Base-by-base conservation (phyloP, 2,888 invertebrate species). In the Agrochola lychnidis region DNA sequence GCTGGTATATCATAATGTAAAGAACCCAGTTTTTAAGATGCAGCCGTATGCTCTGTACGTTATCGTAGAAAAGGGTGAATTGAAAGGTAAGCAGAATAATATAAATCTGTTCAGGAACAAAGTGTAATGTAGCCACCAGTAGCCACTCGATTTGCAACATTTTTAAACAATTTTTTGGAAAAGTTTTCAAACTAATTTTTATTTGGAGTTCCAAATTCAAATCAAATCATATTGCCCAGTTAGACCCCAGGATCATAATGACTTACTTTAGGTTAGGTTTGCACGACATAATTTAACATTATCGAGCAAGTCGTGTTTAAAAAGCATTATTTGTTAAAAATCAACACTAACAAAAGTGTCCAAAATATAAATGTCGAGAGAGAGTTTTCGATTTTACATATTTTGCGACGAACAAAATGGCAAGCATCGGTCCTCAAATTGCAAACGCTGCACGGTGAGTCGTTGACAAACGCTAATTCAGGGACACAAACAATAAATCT, bases 41-140 rank as follows among this genome's bases (percentile, higher is more conserved):
- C 98, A 98, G 89, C 98, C 99, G 0, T 99, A 99, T 91, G 99
- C 99, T 67, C 96, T 99, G 36, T 99, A 99, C 93, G 98, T 99
- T 57, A 99, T 99, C 90, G 98, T 99, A 40, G 99, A 99, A 93
- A 99, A 99, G 92, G 99, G 99, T 30, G 98, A 99, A 94, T 95
- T 99, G 30, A 99, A 99, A 97, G 97, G 97, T 97, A 89, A 83
- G 72, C 1, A 16, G 22, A 51, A 22, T 0, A 7, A 14, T 22
- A 45, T 25, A 1, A 14, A 30, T 19, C 9, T 45, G 0, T 73
- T 70, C 40, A 14, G 12, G 5, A 30, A 25, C 14, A 42, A 45
- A 45, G 7, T 45, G 12, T 25, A 64, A 40, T n/a, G n/a, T n/a
- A n/a, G n/a, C n/a, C n/a, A n/a, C n/a, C n/a, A 6, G 6, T 19